Evolutionary conservation across 2,113 vertebrate species (phyloP).

Genomic region (Octodon degus): DNA sequence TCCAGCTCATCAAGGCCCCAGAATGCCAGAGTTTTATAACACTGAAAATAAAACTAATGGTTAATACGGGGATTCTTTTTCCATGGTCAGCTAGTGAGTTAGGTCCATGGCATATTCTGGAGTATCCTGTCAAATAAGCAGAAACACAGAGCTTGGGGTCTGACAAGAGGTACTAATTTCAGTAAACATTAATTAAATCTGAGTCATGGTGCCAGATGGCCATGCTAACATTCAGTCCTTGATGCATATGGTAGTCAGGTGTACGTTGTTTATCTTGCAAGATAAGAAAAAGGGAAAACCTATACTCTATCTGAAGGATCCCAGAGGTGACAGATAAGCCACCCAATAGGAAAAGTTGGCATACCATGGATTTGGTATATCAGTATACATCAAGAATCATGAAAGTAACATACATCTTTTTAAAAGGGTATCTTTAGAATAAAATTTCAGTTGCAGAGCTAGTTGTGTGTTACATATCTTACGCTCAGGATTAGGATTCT

Average conservation of each 20-base stretch:
- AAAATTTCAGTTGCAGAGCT: neutral
- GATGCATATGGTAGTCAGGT: conserved; percentile 32
- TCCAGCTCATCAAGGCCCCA: neutral
- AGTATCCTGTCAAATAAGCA: neutral
- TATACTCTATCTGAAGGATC: neutral
- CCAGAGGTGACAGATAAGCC: neutral
- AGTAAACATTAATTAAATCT: conserved; percentile 70
- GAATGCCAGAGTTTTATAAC: neutral
- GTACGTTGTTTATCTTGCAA: conserved; percentile 29
- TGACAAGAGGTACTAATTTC: conserved; percentile 38
- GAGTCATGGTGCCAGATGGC: conserved; percentile 67
- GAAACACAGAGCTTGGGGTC: neutral
- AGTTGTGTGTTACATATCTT: neutral
- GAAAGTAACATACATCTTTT: conserved; percentile 1
- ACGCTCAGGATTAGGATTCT: neutral
- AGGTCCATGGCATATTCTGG: neutral
- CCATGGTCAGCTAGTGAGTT: conserved; percentile 32
- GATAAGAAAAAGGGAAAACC: conserved; percentile 9
- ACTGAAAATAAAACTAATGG: neutral
- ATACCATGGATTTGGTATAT: conserved; percentile 30
- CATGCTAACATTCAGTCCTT: neutral
- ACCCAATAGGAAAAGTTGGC: neutral
- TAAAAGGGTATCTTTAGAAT: neutral
- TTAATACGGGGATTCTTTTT: neutral
- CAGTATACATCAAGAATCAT: neutral